Evolutionary conservation across 2,888 invertebrate species (phyloP), one percentile per base, ranked within the genome.

Genomic region (Trilocha varians): DNA sequence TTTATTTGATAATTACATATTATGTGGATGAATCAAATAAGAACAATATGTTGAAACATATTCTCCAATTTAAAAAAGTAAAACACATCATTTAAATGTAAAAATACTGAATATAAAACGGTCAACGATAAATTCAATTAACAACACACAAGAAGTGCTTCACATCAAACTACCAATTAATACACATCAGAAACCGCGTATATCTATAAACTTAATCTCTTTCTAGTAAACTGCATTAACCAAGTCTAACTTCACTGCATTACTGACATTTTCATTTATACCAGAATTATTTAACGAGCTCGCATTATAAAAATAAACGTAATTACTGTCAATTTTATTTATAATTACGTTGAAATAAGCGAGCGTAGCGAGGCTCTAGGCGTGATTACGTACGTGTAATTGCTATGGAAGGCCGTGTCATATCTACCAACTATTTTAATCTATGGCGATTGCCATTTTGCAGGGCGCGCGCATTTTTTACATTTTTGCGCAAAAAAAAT

Each of bases 291-390:
- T 75, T 70, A 56, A 46, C 71, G 78, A 79, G 74, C 74, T 73
- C 65, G 78, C 74, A 73, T 77, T 64, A 65, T 64, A 70, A 66
- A 61, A 68, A 68, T 57, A 53, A 57, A 41, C 50, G 62, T 63
- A 83, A 83, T 83, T 80, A 78, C 70, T 80, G 79, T 76, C 79
- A 79, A 80, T 82, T 78, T 78, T 73, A 70, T 76, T 76, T 77
- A 76, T 80, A 80, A 82, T 82, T 78, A 66, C 58, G 39, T 54
- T 43, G 47, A 50, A 47, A 25, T 25, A 25, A 5, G 25, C n/a
- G n/a, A n/a, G n/a, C n/a, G n/a, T n/a, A 25, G 25, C 25, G 25
- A 6, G 25, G 25, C 25, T 32, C 32, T 38, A 14, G 32, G 16
- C 35, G 39, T 2, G 34, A 13, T 13, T 9, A 13, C 35, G 36